Evolutionary conservation across 2,888 invertebrate species (phyloP), one percentile per base, ranked within the genome.

Genomic region (Phyllotreta striolata): DNA sequence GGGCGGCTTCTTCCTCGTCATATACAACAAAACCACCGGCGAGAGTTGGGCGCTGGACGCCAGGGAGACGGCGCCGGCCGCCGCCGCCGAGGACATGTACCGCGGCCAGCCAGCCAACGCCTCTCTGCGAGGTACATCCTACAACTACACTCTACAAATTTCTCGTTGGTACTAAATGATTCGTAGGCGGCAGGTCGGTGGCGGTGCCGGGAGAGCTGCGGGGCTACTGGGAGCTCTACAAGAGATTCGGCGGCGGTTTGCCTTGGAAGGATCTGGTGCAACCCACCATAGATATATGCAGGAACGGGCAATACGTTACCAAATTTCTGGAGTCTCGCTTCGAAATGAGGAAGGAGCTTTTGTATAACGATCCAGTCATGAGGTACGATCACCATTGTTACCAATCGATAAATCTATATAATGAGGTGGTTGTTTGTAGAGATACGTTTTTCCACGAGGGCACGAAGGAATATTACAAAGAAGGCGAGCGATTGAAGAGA

Each of bases 141-240:
- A 24, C 24, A 3, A 24, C 4, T 4, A 24, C 24, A 24, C 1
- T 24, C 1, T 24, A 4, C 24, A 24, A 24, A 24, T 24, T 24
- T 24, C n/a, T n/a, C 1, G 4, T 24, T 24, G 24, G 2, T 24
- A 24, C 24, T n/a, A n/a, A n/a, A 37, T 54, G n/a, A 24, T 56
- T 59, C 56, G 4, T 8, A 66, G 66, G 66, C 7, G 66, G 63
- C 8, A 57, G 24, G 41, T 59, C 66, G n/a, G 61, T 64, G 9
- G 96, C 90, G 9, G 91, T 96, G 9, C 96, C 96, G 0, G 95
- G 95, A n/a, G 96, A 96, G 81, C 79, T 97, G 10, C 83, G 86
- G 58, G 96, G 96, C 1, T 94, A 93, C 79, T 90, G 90, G 86
- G 88, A 85, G 64, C 87, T 93, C 39, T 88, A 94, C 81, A 81